These are phyloP conservation scores for Camponotus floridanus DNA, from an alignment of 1,140 invertebrate species.

Conservation along the genomic window DNA sequence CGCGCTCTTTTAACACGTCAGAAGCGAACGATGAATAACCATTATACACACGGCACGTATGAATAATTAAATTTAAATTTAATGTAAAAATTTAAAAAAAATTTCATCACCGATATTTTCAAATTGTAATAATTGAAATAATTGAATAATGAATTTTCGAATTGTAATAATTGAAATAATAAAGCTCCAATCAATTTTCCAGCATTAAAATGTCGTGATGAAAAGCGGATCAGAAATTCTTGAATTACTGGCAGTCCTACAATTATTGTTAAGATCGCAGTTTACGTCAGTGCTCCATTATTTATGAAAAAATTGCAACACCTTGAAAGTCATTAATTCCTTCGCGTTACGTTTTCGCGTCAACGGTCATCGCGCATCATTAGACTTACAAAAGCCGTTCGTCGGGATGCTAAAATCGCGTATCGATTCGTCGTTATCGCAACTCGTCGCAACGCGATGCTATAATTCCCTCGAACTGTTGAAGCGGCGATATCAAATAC, in stretches of 20 bases:
- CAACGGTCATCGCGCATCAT: constrained; percentile 28
- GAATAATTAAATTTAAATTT: background rate
- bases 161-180: background rate
- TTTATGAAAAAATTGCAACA: constrained; percentile 48
- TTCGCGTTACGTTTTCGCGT: background rate
- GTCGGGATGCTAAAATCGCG: background rate
- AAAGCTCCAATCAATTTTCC: background rate
- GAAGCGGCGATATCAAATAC: constrained; percentile 36
- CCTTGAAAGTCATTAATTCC: constrained; percentile 32
- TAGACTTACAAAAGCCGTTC: constrained; percentile 34
- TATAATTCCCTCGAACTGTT: constrained; percentile 19
- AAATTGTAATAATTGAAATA: background rate
- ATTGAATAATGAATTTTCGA: no score
- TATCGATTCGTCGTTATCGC: constrained; percentile 43
- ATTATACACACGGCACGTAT: background rate
- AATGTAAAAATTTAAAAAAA: background rate
- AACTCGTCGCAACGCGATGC: background rate
- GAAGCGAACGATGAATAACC: background rate
- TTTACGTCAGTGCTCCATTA: constrained; percentile 19
- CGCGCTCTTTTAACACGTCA: constrained; percentile 12
- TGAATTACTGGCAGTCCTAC: background rate
- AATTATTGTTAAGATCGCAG: background rate
- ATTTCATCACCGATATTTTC: background rate
- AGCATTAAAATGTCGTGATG: background rate
- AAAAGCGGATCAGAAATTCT: constrained; percentile 7